These are phyloP conservation scores for Gymnodraco acuticeps DNA, from an alignment of 2,797 vertebrate species.

Conservation along the genomic window DNA sequence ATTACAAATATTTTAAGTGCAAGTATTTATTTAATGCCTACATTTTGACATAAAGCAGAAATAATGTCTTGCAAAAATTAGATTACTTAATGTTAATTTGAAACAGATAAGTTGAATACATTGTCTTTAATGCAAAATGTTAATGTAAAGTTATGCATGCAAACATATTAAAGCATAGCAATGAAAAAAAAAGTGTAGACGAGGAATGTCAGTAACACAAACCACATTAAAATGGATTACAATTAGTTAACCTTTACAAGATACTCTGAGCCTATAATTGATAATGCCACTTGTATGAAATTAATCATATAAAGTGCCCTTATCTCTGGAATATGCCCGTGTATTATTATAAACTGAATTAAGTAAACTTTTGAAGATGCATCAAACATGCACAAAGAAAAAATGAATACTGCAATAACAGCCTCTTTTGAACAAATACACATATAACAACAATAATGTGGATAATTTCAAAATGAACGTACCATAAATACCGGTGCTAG, in stretches of 20 bases:
- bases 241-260: constrained; percentile 33
- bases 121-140: not conserved
- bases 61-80: constrained; percentile 5
- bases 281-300: constrained; percentile 43
- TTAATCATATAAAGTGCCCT: constrained; percentile 33
- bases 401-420: constrained; percentile 25
- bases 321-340: constrained; percentile 20
- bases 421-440: constrained; percentile 37
- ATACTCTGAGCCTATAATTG: constrained; percentile 37
- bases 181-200: constrained; percentile 37
- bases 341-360: constrained; percentile 28
- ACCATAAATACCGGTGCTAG: constrained; percentile 99
- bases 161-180: constrained; percentile 43
- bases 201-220: constrained; percentile 28
- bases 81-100: constrained; percentile 11
- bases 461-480: constrained; percentile 91
- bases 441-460: constrained; percentile 29
- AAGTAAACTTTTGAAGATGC: constrained; percentile 53
- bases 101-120: constrained; percentile 13
- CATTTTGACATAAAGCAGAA: not conserved
- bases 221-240: constrained; percentile 40
- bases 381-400: constrained; percentile 67
- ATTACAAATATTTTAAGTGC: not conserved
- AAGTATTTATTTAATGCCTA: constrained; percentile 5
- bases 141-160: constrained; percentile 43